These are phyloP conservation scores for Pegoplata infirma DNA, from an alignment of 2,888 invertebrate genomes.

Conservation along the genomic window DNA sequence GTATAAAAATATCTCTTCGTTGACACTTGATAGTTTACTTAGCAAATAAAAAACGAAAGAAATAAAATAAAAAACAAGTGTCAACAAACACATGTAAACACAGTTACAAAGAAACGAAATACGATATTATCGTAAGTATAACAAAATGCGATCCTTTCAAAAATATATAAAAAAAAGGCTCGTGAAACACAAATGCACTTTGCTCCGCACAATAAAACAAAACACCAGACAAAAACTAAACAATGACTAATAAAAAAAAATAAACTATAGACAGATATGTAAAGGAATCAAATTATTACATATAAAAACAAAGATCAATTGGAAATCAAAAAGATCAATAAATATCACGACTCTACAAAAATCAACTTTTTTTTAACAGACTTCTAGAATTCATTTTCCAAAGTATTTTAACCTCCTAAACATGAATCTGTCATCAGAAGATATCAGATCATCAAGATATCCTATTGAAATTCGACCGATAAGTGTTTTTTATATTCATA, in stretches of 20 bases:
- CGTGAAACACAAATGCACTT: conserved; percentile 27
- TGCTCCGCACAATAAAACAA: conserved; percentile 29
- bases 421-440: too few species aligned
- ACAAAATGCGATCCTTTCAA: conserved; percentile 34
- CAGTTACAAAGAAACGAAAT: conserved; percentile 51
- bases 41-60: conserved; percentile 59
- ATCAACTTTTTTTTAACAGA: too few species aligned
- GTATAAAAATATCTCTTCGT: neutral
- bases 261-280: conserved; percentile 5
- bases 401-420: too few species aligned
- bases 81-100: conserved; percentile 40
- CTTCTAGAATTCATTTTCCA: too few species aligned
- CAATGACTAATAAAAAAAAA: conserved; percentile 57
- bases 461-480: too few species aligned
- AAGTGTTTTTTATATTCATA: too few species aligned
- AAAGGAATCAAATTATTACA: too few species aligned
- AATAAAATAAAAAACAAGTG: conserved; percentile 61
- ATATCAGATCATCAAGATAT: too few species aligned
- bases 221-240: conserved; percentile 49
- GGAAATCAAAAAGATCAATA: too few species aligned
- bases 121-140: conserved; percentile 38
- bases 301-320: too few species aligned
- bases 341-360: too few species aligned
- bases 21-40: conserved; percentile 53
- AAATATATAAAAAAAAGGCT: conserved; percentile 38